Conservation (phyloP, 2,797 vertebrate species). For the Ispidina picta region DNA sequence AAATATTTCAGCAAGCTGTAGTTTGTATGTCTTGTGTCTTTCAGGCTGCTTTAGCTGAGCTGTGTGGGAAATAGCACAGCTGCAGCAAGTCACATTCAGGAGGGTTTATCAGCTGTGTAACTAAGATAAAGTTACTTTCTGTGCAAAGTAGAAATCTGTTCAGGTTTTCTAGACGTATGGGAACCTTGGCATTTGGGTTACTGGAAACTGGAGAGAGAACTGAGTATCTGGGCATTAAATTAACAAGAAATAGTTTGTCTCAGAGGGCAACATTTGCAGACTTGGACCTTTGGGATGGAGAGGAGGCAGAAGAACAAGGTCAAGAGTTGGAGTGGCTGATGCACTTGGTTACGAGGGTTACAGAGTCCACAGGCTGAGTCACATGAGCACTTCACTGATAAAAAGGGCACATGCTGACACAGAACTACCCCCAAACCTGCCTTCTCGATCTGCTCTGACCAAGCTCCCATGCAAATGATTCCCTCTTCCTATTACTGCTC, state of each 20-base stretch:
- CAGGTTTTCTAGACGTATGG: not conserved
- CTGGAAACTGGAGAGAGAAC: not conserved
- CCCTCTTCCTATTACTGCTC: not conserved
- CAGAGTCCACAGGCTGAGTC: not conserved
- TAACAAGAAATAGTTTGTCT: not conserved
- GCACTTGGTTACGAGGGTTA: not conserved
- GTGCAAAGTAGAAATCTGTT: not conserved
- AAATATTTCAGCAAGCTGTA: not conserved
- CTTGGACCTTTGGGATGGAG: not conserved
- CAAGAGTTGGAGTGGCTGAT: not conserved
- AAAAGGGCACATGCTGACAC: not conserved
- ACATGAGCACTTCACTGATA: not conserved
- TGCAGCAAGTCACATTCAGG: not conserved
- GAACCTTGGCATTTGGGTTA: not conserved
- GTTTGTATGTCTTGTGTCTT: not conserved
- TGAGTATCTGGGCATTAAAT: not conserved
- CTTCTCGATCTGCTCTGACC: not conserved
- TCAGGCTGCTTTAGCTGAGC: not conserved
- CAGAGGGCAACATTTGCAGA: not conserved
- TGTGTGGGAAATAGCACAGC: not conserved
- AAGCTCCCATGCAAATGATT: not conserved
- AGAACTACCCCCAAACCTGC: not conserved
- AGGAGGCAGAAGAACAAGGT: not conserved
- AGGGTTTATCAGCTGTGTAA: not conserved
- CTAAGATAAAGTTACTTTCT: not conserved